Conservation (phyloP, 2,113 vertebrate genomes). For the Tenebrosternarchus preto region DNA sequence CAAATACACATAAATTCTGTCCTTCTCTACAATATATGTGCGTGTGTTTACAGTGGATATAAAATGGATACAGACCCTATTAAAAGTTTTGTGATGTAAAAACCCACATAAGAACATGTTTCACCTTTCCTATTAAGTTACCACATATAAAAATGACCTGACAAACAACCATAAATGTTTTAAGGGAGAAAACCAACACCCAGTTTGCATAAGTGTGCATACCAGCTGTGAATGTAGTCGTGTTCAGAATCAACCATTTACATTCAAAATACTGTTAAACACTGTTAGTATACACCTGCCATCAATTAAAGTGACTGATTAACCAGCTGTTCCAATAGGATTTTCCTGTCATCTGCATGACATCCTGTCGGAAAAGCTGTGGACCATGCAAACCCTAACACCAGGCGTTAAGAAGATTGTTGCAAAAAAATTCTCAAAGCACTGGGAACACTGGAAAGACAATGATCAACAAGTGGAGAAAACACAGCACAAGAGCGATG, state of each 20-base stretch:
- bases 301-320: not conserved
- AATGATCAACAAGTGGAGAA: too few species aligned
- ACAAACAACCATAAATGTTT: not conserved
- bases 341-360: too few species aligned
- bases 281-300: not conserved
- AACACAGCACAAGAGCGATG: too few species aligned
- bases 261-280: not conserved
- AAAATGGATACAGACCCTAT: not conserved
- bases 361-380: too few species aligned
- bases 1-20: too few species aligned
- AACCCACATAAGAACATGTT: not conserved
- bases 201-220: not conserved
- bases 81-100: not conserved
- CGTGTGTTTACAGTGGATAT: not conserved
- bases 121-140: not conserved
- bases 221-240: not conserved
- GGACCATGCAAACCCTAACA: too few species aligned
- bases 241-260: not conserved
- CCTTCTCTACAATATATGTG: too few species aligned
- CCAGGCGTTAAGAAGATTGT: too few species aligned
- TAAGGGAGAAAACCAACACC: not conserved
- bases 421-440: too few species aligned
- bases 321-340: too few species aligned
- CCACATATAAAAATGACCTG: not conserved
- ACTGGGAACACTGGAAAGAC: too few species aligned